phyloP scores from a whole-genome alignment of 2,888 invertebrate species.

The Epinotia bilunana region DNA sequence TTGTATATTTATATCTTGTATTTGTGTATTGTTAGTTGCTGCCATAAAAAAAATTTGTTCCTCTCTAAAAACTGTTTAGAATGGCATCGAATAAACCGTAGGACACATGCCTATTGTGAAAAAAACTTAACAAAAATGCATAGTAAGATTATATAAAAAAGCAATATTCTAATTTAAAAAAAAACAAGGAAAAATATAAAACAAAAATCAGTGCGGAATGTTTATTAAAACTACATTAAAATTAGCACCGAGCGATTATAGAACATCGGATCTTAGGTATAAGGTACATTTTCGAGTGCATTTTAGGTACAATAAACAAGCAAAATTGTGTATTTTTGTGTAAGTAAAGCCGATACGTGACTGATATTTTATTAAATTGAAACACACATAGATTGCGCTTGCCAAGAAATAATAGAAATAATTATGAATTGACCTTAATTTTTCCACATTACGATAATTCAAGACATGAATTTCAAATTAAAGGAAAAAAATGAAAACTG shows the following conservation, averaged over 20 bases:
- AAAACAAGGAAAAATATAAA: slow-evolving; percentile 49
- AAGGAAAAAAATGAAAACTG: no score
- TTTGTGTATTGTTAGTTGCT: no score
- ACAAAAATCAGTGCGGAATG: slow-evolving; percentile 61
- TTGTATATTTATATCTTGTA: no score
- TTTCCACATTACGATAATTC: no score
- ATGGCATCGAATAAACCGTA: no score
- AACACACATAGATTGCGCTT: slow-evolving; percentile 14
- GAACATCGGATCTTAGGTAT: slow-evolving; percentile 33
- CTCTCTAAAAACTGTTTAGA: no score
- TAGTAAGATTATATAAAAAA: no score
- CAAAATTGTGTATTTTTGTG: slow-evolving; percentile 10
- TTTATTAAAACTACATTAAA: slow-evolving; percentile 56
- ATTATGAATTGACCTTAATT: no score
- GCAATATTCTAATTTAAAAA: neutral
- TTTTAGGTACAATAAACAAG: slow-evolving; percentile 24
- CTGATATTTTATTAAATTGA: slow-evolving; percentile 7
- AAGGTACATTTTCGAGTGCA: slow-evolving; percentile 38
- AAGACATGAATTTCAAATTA: no score
- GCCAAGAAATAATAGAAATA: slow-evolving; percentile 15
- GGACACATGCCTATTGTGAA: no score
- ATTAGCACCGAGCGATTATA: slow-evolving; percentile 47
- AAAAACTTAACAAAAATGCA: no score
- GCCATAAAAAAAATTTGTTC: no score
- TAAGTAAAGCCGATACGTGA: slow-evolving; percentile 3